A percentile compares a stretch with the other conserved stretches of the same genome.
These are phyloP conservation scores for Brachionus sp. DNA, from an alignment of 1,140 invertebrate genomes.

Conservation along the genomic window DNA sequence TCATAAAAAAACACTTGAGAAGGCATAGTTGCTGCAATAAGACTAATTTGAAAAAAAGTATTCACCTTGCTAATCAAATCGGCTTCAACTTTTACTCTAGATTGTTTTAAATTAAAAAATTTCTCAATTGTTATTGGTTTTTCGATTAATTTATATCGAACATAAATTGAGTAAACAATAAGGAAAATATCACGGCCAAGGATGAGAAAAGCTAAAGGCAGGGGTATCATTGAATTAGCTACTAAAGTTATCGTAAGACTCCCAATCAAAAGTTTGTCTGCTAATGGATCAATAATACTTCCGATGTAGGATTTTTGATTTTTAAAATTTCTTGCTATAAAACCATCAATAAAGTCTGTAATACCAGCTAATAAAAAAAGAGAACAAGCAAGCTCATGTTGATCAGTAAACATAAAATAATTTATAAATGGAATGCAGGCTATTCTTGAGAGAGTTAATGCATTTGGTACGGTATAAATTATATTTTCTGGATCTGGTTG, in stretches of 20 bases:
- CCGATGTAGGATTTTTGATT: constrained; percentile 21
- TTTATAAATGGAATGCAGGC: constrained; percentile 23
- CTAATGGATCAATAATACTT: constrained; percentile 33
- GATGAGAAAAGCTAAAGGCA: background rate
- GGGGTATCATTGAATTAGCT: background rate
- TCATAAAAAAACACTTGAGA: constrained; percentile 25
- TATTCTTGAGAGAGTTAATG: constrained; percentile 9
- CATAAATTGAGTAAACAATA: background rate
- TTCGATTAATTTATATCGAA: background rate
- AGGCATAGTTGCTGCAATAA: constrained; percentile 15
- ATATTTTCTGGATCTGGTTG: constrained; percentile 2
- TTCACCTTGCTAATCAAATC: constrained; percentile 5
- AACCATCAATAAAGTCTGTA: constrained; percentile 33
- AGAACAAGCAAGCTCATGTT: constrained; percentile 6
- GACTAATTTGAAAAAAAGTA: constrained; percentile 22
- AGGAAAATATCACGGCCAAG: constrained; percentile 18
- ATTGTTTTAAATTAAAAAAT: constrained; percentile 35
- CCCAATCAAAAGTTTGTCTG: constrained; percentile 42
- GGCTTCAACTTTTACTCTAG: background rate
- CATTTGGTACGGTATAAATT: constrained; percentile 34
- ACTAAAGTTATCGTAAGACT: background rate
- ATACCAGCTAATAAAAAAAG: constrained; percentile 32
- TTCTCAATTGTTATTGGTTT: constrained; percentile 15
- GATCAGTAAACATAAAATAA: constrained; percentile 32
- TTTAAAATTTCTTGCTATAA: constrained; percentile 6